These are phyloP conservation scores for Cheilosia vulpina DNA, from an alignment of 2,888 invertebrate species.

Conservation along the genomic window DNA sequence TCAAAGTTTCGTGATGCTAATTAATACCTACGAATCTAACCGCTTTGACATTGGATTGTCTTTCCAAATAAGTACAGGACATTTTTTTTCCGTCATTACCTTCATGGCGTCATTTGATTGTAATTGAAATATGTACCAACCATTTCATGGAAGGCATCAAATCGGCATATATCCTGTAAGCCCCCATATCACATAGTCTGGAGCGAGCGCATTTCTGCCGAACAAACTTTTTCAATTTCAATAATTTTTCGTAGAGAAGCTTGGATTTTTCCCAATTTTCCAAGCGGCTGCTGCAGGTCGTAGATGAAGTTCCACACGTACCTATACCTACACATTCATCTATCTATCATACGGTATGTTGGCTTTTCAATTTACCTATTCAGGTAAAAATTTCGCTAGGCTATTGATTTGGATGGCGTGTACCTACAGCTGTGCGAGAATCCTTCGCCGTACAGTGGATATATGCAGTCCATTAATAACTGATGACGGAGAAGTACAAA, in stretches of 20 bases:
- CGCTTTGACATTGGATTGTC: neutral
- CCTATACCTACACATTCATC: constrained; percentile 16
- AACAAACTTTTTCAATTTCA: constrained; percentile 52
- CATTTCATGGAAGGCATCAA: constrained; percentile 15
- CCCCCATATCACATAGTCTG: neutral
- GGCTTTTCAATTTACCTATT: constrained; percentile 64
- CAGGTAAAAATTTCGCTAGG: constrained; percentile 56
- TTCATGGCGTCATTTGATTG: constrained; percentile 32
- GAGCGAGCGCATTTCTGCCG: neutral
- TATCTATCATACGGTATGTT: constrained; percentile 15
- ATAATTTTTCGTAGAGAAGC: constrained; percentile 27
- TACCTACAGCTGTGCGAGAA: neutral
- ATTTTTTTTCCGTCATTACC: constrained; percentile 26
- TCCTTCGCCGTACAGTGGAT: constrained; percentile 35
- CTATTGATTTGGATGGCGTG: neutral
- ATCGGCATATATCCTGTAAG: neutral
- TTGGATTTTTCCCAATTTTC: constrained; percentile 4
- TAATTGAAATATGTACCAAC: neutral
- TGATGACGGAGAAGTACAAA: constrained; percentile 63
- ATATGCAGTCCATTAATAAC: constrained; percentile 70
- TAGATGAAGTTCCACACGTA: constrained; percentile 18
- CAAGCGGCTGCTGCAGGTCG: neutral
- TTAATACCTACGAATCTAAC: neutral
- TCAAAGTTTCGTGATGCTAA: neutral
- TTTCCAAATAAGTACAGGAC: neutral